These are phyloP conservation scores for Cryptus viduatorius DNA, from an alignment of 2,888 invertebrate species.

Conservation along the genomic window DNA sequence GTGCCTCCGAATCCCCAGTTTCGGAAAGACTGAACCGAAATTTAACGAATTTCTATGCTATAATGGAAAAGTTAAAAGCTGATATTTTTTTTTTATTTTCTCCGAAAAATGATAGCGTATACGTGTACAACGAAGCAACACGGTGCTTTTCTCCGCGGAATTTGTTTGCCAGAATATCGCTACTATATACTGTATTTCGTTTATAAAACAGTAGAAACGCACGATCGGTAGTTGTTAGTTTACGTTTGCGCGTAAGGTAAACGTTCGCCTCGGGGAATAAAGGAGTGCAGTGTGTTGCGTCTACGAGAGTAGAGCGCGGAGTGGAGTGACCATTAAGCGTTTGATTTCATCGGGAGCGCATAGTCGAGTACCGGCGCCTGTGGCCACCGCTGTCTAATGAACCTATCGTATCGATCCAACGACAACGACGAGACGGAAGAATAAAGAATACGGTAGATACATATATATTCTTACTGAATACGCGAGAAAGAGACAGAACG, in stretches of 20 bases:
- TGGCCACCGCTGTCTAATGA: conserved; percentile 39
- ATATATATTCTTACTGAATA: conserved; percentile 14
- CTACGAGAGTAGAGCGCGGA: conserved; percentile 13
- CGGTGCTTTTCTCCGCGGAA: not conserved
- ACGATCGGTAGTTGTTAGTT: conserved; percentile 18
- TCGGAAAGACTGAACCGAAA: too few species aligned
- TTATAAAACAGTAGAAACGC: conserved; percentile 19
- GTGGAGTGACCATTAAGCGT: conserved; percentile 49
- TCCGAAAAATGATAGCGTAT: not conserved
- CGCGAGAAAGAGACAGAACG: conserved; percentile 27
- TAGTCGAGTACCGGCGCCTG: conserved; percentile 18
- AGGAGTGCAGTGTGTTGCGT: conserved; percentile 51
- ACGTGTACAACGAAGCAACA: not conserved
- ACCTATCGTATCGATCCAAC: conserved; percentile 48
- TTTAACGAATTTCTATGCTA: too few species aligned
- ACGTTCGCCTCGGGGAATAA: conserved; percentile 25
- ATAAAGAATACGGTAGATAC: not conserved
- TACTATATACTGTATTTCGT: not conserved
- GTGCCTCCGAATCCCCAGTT: too few species aligned
- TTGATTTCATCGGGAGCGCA: conserved; percentile 60
- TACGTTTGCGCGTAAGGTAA: conserved; percentile 18
- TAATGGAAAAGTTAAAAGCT: too few species aligned
- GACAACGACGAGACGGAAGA: conserved; percentile 30
- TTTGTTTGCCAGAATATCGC: not conserved
- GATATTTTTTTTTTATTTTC: not conserved